Base-by-base conservation (phyloP, 1,140 invertebrate species). In the Hyposmocoma kahamanoa region DNA sequence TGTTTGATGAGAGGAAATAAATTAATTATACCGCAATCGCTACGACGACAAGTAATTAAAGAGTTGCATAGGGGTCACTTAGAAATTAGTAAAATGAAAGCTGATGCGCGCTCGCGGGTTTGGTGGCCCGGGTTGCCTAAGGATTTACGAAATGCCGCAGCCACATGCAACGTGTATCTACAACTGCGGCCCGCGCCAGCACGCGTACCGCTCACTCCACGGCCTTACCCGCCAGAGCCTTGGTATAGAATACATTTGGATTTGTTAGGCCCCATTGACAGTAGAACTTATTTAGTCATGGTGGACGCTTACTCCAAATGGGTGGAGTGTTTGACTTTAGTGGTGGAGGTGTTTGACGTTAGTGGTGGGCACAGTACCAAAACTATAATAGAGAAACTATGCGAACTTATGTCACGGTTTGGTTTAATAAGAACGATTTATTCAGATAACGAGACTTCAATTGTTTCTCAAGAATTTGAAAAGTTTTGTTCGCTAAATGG, bases 51-150 rank as follows among this genome's bases (percentile, higher is more conserved):
- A 3, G 20, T 30, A 6, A 11, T 44, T 10, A 9, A 17, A 22
- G 42, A 44, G 30, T 17, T 44, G 4, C 42, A 44, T 30, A 30
- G 5, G n/a, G 42, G 44, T 9, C 44, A 34, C 36, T 36, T 46
- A 21, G 44, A 32, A 2, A 3, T 22, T 10, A n/a, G 1, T 34
- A 46, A 46, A 21, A 46, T 46, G 44, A 46, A 46, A 15, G 17
- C 30, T 11, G 44, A 46, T 3, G 47, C 47, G 11, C 47, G 47
- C 9, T 3, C 4, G 1, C 21, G 47, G 10, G 15, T 48, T 36
- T 48, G 36, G 34, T 48, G 47, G 47, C 47, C 47, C 1, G 36
- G 22, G 17, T 20, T 48, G 24, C 28, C 34, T 5, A 6, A 6
- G 5, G 11, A 6, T 28, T 6, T 28, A 28, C 11, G 11, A 28